Base-by-base conservation (phyloP, 2,888 invertebrate genomes). In the Cosmopolites sordidus region DNA sequence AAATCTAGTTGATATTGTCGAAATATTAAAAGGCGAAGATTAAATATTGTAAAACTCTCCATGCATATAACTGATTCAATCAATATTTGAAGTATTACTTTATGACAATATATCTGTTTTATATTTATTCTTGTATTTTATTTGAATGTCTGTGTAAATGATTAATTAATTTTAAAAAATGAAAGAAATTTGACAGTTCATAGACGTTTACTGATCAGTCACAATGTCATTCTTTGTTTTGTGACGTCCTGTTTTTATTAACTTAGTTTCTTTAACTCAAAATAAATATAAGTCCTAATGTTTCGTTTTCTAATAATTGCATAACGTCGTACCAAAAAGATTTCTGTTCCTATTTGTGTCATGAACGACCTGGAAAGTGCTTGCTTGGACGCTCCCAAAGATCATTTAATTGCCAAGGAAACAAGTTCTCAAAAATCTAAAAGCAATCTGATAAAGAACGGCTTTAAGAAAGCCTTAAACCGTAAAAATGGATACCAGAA, bases 161-260 rank as follows among this genome's bases (percentile, higher is more conserved):
- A 27, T n/a, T n/a, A n/a, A n/a, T n/a, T n/a, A n/a, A 27, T 27
- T 5, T 6, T 27, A 27, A 5, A 27, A 27, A 27, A 27, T 27
- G 27, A 27, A 27, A 9, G 27, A 27, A 27, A 27, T 27, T 27
- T 27, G 27, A 27, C 27, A 27, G 27, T 27, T 27, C 27, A 6
- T 27, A 6, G 33, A 12, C 33, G 33, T 33, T 33, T 33, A 12
- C 33, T n/a, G 8, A 33, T 33, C 12, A 33, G 16, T 37, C 12
- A 56, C 51, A 52, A 56, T 56, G 56, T 48, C 44, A 48, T 56
- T 51, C 51, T 52, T 49, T 56, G 56, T 50, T 43, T 50, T 55
- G 50, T 56, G 51, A 56, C 52, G 52, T 56, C 29, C 43, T 43
- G 37, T 43, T 48, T 49, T 12, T 44, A 33, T 33, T 9, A 43